Percentiles rank a stretch among this genome's conserved stretches.
Conservation (phyloP, 2,888 invertebrate genomes). For the Clepsis dumicolana region DNA sequence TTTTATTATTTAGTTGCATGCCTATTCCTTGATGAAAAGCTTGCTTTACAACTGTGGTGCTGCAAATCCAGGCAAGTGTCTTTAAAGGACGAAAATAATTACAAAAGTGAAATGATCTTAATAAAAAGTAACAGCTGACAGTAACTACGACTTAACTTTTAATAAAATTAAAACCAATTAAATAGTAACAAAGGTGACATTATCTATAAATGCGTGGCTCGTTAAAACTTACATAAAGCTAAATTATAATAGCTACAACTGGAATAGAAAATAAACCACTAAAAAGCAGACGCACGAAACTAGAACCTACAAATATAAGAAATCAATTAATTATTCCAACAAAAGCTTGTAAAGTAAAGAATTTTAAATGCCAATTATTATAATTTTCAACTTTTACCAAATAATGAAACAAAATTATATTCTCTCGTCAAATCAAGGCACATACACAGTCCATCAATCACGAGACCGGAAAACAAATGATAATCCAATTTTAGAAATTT, state of each 20-base stretch:
- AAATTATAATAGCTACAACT: slow-evolving; percentile 15
- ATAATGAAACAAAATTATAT: slow-evolving; percentile 41
- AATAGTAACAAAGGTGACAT: background rate
- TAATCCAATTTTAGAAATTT: slow-evolving; percentile 60
- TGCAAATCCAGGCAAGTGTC: slow-evolving; percentile 4
- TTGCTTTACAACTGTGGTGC: background rate
- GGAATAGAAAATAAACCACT: slow-evolving; percentile 13
- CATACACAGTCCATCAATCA: slow-evolving; percentile 67
- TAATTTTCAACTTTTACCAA: slow-evolving; percentile 32
- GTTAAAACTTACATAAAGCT: slow-evolving; percentile 24
- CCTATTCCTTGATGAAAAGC: background rate
- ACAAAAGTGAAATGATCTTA: background rate
- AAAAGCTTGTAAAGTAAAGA: slow-evolving; percentile 43
- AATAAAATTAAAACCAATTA: background rate
- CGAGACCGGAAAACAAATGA: slow-evolving; percentile 65
- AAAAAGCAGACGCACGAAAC: slow-evolving; percentile 36
- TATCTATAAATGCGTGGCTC: slow-evolving; percentile 14
- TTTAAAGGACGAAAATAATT: background rate
- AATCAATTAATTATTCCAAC: slow-evolving; percentile 4
- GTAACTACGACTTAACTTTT: background rate
- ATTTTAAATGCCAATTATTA: slow-evolving; percentile 55
- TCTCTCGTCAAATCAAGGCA: slow-evolving; percentile 58
- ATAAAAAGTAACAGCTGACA: background rate
- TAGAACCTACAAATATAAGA: slow-evolving; percentile 25
- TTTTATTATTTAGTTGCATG: background rate